phyloP scores from a whole-genome alignment of 2,888 invertebrate species.

The Fragum sueziense region DNA sequence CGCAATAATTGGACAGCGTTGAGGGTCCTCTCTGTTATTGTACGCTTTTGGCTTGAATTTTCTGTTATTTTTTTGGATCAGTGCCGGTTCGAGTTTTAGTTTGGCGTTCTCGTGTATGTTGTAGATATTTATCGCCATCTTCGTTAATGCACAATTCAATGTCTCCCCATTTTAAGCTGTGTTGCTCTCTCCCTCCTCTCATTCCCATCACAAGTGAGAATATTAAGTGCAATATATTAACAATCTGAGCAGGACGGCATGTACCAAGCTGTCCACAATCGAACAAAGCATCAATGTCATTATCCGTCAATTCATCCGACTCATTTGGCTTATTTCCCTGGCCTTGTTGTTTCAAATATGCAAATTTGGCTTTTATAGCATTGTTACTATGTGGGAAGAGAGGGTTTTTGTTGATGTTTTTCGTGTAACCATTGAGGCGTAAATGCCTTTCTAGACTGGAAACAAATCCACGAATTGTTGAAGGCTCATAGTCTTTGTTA shows the following conservation, averaged over 20 bases:
- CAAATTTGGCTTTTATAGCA: slow-evolving; percentile 18
- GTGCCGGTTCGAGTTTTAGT: slow-evolving; percentile 22
- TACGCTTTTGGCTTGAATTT: slow-evolving; percentile 27
- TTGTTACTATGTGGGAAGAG: slow-evolving; percentile 24
- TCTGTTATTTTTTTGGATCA: slow-evolving; percentile 15
- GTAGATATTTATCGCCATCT: slow-evolving; percentile 19
- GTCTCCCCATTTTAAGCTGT: slow-evolving; percentile 25
- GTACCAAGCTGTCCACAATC: slow-evolving; percentile 8
- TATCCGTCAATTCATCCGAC: slow-evolving; percentile 15
- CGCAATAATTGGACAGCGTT: slow-evolving; percentile 14
- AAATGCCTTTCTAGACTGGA: slow-evolving; percentile 19
- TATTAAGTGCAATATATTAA: slow-evolving; percentile 8
- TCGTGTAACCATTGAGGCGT: not conserved
- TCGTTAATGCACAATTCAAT: slow-evolving; percentile 20
- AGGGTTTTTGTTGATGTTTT: slow-evolving; percentile 17
- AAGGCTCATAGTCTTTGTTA: slow-evolving; percentile 18
- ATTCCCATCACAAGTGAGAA: slow-evolving; percentile 32
- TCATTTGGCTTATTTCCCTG: slow-evolving; percentile 20
- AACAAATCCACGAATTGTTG: slow-evolving; percentile 19
- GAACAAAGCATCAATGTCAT: slow-evolving; percentile 18
- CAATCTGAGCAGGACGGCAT: not conserved
- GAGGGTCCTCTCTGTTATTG: slow-evolving; percentile 15
- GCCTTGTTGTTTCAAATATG: not conserved
- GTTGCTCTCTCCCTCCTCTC: slow-evolving; percentile 29
- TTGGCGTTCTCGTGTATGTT: slow-evolving; percentile 27